These are phyloP conservation scores for Macquaria ambigua DNA, from an alignment of 2,113 vertebrate species.

Conservation along the genomic window DNA sequence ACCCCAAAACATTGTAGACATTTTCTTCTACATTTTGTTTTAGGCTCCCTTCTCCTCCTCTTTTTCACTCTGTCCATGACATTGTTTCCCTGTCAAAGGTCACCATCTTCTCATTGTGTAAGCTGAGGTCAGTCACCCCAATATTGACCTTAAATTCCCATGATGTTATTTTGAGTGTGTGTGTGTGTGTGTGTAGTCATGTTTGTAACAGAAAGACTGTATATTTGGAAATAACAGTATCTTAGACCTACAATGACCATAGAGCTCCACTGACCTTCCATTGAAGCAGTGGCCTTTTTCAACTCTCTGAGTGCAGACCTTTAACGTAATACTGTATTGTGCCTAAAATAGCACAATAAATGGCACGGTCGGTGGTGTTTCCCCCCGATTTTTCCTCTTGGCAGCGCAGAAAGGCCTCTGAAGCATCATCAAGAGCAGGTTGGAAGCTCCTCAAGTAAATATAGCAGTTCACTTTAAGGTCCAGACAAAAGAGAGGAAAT, in stretches of 20 bases:
- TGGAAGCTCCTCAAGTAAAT: conserved; percentile 51
- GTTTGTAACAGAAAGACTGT: neutral
- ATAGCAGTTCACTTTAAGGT: neutral
- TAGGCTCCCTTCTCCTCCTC: neutral
- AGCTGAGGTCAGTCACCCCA: conserved; percentile 3
- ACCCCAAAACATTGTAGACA: neutral
- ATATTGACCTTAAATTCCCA: conserved; percentile 27
- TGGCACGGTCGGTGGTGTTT: conserved; percentile 31
- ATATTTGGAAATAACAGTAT: conserved; percentile 21
- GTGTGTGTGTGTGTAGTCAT: neutral
- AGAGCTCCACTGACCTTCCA: conserved; percentile 63
- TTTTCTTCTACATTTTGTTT: neutral
- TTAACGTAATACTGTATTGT: conserved; percentile 66
- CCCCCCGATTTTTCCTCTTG: conserved; percentile 53
- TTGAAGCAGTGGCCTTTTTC: conserved; percentile 51
- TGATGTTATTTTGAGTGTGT: conserved; percentile 1
- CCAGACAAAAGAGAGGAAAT: conserved; percentile 3
- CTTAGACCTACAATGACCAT: conserved; percentile 11
- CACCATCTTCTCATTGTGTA: conserved; percentile 36
- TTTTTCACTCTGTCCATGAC: neutral
- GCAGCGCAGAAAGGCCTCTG: conserved; percentile 41
- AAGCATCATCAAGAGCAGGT: conserved; percentile 22
- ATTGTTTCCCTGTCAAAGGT: conserved; percentile 56
- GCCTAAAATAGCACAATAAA: conserved; percentile 64
- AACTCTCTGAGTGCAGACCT: conserved; percentile 47